phyloP scores from a whole-genome alignment of 2,113 vertebrate genomes.

The Struthio camelus region DNA sequence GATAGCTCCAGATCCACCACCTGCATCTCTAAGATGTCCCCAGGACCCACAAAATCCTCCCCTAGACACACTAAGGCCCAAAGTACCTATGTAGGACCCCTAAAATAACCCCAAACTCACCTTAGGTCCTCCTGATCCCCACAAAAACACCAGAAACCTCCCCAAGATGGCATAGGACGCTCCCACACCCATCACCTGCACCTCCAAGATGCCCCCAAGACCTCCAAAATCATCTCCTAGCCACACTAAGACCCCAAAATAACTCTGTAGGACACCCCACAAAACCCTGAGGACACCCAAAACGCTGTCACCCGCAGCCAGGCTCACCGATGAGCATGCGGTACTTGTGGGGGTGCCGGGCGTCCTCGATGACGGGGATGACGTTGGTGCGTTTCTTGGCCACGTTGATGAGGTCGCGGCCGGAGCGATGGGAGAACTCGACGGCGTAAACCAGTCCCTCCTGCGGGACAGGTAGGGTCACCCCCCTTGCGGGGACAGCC shows the following conservation, averaged over 20 bases:
- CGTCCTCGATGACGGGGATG: slow-evolving; percentile 93
- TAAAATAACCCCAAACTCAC: too few species aligned
- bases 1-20: neutral
- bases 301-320: neutral
- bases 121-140: too few species aligned
- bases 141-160: too few species aligned
- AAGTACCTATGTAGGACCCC: too few species aligned
- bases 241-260: too few species aligned
- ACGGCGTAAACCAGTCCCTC: slow-evolving; percentile 93
- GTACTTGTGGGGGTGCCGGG: slow-evolving; percentile 93
- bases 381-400: slow-evolving; percentile 96
- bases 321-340: slow-evolving; percentile 90
- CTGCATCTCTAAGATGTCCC: too few species aligned
- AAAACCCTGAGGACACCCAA: neutral
- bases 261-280: too few species aligned
- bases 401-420: slow-evolving; percentile 91
- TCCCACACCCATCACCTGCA: too few species aligned
- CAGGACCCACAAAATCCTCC: neutral
- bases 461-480: slow-evolving; percentile 55
- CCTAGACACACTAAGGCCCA: too few species aligned
- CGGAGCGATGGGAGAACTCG: slow-evolving; percentile 92
- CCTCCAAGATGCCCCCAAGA: too few species aligned
- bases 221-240: neutral
- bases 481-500: neutral
- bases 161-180: too few species aligned